phyloP scores from a whole-genome alignment of 1,140 invertebrate species.

The Condylostylus longicornis region DNA sequence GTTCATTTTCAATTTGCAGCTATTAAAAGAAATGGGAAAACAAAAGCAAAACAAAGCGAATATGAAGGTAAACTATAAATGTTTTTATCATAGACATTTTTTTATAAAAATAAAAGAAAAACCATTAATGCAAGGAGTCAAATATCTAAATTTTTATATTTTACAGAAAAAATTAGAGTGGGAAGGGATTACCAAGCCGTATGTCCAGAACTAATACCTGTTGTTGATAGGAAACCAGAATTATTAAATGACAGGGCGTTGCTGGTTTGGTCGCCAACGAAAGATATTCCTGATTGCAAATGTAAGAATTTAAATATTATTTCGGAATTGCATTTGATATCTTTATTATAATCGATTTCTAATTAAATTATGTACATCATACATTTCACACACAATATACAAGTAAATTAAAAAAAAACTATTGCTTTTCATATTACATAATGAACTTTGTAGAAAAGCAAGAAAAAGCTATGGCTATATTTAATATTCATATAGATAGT shows the following conservation, averaged over 20 bases:
- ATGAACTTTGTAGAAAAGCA: no score
- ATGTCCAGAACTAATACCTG: conserved; percentile 60
- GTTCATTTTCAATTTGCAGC: conserved; percentile 11
- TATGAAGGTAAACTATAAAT: conserved; percentile 21
- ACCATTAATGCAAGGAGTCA: not conserved
- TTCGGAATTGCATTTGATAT: no score
- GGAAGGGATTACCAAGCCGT: conserved; percentile 86
- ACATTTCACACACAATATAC: no score
- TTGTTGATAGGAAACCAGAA: conserved; percentile 43
- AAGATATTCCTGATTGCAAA: conserved; percentile 71
- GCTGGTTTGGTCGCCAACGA: conserved; percentile 87
- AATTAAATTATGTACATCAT: no score
- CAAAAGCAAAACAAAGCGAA: conserved; percentile 28
- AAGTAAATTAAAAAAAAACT: no score
- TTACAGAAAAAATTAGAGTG: conserved; percentile 73
- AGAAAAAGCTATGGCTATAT: no score
- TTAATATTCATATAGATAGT: no score
- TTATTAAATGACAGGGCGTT: conserved; percentile 66
- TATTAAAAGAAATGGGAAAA: conserved; percentile 29
- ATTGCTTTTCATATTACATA: no score
- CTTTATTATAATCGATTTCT: no score
- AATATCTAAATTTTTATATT: not conserved
- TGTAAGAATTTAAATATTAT: conserved; percentile 57
- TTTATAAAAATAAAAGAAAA: not conserved
- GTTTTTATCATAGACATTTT: not conserved